phyloP scores from a whole-genome alignment of 1,140 invertebrate genomes.

The Papilio aristodemus region DNA sequence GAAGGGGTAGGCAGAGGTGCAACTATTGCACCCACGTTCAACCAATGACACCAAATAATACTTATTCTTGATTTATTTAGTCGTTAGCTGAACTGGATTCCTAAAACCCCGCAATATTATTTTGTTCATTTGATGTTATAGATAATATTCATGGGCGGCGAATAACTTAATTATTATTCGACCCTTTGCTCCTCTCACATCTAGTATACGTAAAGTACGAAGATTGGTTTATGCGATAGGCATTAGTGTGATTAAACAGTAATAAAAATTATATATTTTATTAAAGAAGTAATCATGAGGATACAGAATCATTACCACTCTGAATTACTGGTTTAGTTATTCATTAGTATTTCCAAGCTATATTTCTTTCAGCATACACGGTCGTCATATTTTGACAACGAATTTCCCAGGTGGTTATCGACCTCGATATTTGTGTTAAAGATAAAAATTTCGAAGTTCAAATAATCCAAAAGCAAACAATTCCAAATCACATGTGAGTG shows the following conservation, averaged over 20 bases:
- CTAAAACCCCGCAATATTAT: not conserved
- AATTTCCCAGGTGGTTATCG: constrained; percentile 43
- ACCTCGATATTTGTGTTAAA: constrained; percentile 45
- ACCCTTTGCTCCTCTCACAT: no score
- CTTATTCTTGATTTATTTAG: not conserved
- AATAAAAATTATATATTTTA: no score
- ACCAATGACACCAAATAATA: not conserved
- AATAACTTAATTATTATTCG: no score
- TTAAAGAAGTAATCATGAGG: no score
- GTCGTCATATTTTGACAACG: constrained; percentile 16
- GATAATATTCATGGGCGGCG: no score
- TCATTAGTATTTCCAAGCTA: not conserved
- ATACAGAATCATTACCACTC: no score
- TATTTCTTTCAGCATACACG: not conserved
- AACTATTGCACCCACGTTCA: no score
- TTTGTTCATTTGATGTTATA: no score
- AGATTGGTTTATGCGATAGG: no score
- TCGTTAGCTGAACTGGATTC: not conserved
- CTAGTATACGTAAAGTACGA: no score
- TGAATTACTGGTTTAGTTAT: not conserved
- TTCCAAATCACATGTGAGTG: not conserved
- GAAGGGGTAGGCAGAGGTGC: no score
- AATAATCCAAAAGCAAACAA: constrained; percentile 49
- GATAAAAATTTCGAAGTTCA: constrained; percentile 41
- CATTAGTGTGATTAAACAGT: no score